Conservation (phyloP, 2,113 vertebrate genomes). For the Varanus salvator region DNA sequence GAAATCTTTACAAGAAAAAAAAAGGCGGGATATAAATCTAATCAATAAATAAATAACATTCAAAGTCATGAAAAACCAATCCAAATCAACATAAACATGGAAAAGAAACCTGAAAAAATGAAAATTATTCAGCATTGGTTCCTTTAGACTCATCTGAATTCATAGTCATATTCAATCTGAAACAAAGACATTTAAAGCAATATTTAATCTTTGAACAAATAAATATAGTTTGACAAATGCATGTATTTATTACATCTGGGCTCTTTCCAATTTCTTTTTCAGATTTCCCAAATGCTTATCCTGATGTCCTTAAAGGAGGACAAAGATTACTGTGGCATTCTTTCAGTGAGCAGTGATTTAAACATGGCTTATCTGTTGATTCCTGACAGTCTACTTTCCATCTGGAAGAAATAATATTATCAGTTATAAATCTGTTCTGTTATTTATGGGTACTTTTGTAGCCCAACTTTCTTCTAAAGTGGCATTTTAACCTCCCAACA, state of each 20-base stretch:
- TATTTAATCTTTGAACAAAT: too few species aligned
- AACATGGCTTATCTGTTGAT: slow-evolving; percentile 16
- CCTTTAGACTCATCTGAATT: not conserved
- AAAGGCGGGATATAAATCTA: too few species aligned
- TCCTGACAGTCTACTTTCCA: not conserved
- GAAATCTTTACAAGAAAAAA: too few species aligned
- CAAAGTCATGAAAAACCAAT: not conserved
- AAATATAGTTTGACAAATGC: too few species aligned
- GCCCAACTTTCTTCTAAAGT: not conserved
- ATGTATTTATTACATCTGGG: too few species aligned
- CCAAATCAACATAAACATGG: not conserved
- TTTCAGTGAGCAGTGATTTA: not conserved
- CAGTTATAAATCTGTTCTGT: not conserved
- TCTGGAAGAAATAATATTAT: not conserved
- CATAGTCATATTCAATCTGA: not conserved
- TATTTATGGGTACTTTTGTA: not conserved
- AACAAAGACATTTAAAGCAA: not conserved
- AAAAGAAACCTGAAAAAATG: not conserved
- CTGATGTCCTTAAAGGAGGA: too few species aligned
- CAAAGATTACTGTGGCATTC: slow-evolving; percentile 4
- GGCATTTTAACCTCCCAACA: not conserved
- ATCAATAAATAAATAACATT: not conserved
- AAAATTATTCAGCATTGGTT: not conserved
- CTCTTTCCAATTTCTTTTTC: too few species aligned
- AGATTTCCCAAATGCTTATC: too few species aligned